Evolutionary conservation across 2,888 invertebrate species (phyloP).

Genomic region (Chesias legatella): DNA sequence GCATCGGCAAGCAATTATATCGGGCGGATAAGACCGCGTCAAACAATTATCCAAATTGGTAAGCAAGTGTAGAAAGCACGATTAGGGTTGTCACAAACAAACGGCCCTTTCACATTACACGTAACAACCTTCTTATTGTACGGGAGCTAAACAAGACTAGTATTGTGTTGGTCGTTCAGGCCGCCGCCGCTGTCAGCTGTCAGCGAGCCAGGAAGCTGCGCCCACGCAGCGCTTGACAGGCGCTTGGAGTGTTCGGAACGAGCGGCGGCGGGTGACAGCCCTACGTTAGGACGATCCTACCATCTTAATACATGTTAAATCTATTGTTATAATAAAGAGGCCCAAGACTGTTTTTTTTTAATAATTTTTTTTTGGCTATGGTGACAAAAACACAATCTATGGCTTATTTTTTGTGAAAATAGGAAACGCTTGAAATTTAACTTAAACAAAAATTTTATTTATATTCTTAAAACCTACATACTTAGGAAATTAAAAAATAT

Average conservation of each 20-base stretch:
- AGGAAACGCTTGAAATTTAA: no score
- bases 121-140: constrained; percentile 32
- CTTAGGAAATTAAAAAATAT: no score
- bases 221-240: constrained; percentile 41
- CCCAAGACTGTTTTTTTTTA: no score
- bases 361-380: no score
- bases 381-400: no score
- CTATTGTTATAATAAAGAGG: no score
- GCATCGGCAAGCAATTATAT: constrained; percentile 6
- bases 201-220: constrained; percentile 40
- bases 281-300: not conserved
- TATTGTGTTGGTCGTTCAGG: constrained; percentile 32
- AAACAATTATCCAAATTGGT: constrained; percentile 22
- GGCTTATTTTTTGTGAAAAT: no score
- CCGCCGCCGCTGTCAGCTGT: constrained; percentile 43
- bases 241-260: constrained; percentile 8
- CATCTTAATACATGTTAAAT: no score
- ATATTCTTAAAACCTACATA: no score
- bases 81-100: constrained; percentile 23
- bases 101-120: constrained; percentile 14
- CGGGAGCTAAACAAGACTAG: constrained; percentile 31
- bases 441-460: no score
- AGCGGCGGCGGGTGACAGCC: constrained; percentile 17
- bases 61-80: constrained; percentile 23
- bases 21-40: not conserved